Percentiles rank a stretch among this genome's conserved stretches.
Evolutionary conservation across 2,113 vertebrate genomes (phyloP).

Genomic region (Pseudopodoces humilis): DNA sequence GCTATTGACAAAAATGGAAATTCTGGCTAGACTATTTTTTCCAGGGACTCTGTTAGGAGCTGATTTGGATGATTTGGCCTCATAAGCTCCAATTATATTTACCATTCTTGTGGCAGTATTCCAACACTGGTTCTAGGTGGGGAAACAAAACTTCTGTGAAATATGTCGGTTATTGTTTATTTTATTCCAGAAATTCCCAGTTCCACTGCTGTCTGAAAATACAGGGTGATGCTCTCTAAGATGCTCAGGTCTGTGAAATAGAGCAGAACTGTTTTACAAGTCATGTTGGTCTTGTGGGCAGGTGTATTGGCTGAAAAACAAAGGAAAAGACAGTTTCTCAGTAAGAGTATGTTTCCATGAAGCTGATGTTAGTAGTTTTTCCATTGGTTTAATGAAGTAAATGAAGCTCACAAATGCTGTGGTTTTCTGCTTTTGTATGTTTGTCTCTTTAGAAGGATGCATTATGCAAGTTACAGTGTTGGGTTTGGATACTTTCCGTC

Average conservation of each 20-base stretch:
- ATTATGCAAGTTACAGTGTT: neutral
- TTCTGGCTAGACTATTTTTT: neutral
- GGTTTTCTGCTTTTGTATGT: neutral
- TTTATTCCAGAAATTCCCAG: neutral
- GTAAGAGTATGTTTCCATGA: neutral
- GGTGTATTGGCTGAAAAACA: neutral
- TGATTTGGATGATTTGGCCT: neutral
- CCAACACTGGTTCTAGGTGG: neutral
- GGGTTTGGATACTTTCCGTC: neutral
- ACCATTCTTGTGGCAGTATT: neutral
- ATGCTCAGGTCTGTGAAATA: neutral
- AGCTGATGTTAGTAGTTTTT: neutral
- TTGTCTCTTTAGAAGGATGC: neutral
- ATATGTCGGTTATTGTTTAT: neutral
- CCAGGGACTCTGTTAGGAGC: neutral
- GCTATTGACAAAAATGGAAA: slow-evolving; percentile 12
- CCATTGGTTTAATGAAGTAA: neutral
- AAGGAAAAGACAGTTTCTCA: neutral
- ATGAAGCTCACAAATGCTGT: neutral
- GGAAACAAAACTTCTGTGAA: neutral
- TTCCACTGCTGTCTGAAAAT: neutral
- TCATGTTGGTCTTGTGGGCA: neutral
- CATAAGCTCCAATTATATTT: neutral
- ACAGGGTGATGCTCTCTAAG: neutral
- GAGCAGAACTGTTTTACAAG: neutral